Percentiles rank a stretch among this genome's conserved stretches.
Conservation (phyloP, 2,113 vertebrate genomes). For the Sander lucioperca region DNA sequence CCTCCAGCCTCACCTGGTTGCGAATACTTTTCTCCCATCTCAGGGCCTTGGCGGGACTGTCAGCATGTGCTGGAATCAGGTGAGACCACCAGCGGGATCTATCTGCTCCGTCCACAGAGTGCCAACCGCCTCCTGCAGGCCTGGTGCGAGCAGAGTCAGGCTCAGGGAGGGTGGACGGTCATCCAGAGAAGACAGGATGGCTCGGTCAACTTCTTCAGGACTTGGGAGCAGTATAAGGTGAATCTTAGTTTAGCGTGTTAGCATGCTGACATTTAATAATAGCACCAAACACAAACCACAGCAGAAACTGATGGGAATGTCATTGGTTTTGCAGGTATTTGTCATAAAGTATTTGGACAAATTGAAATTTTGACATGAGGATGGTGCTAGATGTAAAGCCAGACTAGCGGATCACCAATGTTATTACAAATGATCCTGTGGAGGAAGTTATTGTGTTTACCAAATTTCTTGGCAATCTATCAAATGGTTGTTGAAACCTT, state of each 20-base stretch:
- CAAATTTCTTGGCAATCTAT: not conserved
- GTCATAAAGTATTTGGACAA: not conserved
- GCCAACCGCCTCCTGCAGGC: conserved; percentile 85
- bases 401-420: not conserved
- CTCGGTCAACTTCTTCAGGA: conserved; percentile 92
- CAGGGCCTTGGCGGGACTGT: conserved; percentile 92
- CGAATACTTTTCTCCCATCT: not conserved
- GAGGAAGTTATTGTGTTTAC: not conserved
- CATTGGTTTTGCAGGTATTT: not conserved
- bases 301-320: not conserved
- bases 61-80: conserved; percentile 85
- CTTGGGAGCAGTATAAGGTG: conserved; percentile 94
- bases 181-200: conserved; percentile 92
- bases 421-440: not conserved
- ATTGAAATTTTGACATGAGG: not conserved
- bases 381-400: not conserved
- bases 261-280: not conserved
- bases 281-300: not conserved
- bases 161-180: conserved; percentile 90
- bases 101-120: conserved; percentile 83
- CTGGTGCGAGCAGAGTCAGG: conserved; percentile 90
- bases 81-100: conserved; percentile 86
- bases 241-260: not conserved
- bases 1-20: not conserved
- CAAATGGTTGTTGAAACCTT: not conserved